Base-by-base conservation (phyloP, 2,888 invertebrate species). In the Agonopterix subpropinquella region DNA sequence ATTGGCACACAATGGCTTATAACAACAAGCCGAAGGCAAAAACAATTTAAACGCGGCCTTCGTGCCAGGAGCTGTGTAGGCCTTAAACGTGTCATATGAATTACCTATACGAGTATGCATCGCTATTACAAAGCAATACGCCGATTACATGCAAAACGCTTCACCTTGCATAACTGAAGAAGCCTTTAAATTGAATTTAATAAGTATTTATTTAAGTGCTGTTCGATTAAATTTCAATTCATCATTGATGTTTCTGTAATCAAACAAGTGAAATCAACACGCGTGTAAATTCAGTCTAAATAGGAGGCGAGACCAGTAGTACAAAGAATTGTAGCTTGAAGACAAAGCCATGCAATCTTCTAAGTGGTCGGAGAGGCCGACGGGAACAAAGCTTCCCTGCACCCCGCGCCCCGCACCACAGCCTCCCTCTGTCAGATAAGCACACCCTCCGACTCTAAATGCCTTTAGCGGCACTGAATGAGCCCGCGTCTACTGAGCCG, bases 291-390 rank as follows among this genome's bases (percentile, higher is more conserved):
- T 65, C 69, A 65, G 70, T 57, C 62, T 59, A 78, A 76, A 78
- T 78, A 75, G 65, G 66, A 70, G 69, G 66, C 70, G 67, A 73
- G 67, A 70, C 61, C 61, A 61, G 50, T 55, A 62, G 64, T 71
- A 75, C 71, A 80, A 77, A 78, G 76, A 79, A 77, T 73, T 76
- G 71, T 76, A 71, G 70, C 65, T 69, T 61, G 68, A 76, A 80
- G 79, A 84, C 80, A 83, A 81, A 77, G 77, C 71, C 71, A 66
- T 72, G 78, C 80, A 85, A 86, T 86, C 79, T 83, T 79, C 80
- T 84, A 85, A 85, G 85, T 85, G 86, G 80, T 78, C 64, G 73
- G 73, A 73, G 77, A 76, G 73, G 66, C 64, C 73, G 61, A 76
- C 74, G 79, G 75, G 80, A 82, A 79, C 73, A 75, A 70, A 58